A percentile compares a stretch with the other conserved stretches of the same genome.
These are phyloP conservation scores for Ceratoteleas bidentatus DNA, from an alignment of 1,140 invertebrate species.

Conservation along the genomic window DNA sequence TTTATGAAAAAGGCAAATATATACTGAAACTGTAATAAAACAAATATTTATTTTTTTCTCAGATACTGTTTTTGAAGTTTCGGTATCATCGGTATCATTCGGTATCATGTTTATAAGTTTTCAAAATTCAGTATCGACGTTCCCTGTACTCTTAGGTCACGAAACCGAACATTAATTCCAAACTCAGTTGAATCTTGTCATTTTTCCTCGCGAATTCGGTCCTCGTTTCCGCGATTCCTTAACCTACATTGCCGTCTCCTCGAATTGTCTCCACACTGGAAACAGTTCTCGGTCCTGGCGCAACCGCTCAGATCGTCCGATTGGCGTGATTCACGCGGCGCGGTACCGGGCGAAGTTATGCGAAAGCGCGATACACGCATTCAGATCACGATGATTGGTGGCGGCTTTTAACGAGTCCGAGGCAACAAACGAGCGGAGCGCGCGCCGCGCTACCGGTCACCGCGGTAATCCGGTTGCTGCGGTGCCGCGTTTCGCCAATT, in stretches of 20 bases:
- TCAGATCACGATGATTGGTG: slow-evolving; percentile 65
- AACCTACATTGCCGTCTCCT: background rate
- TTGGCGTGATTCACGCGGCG: slow-evolving; percentile 61
- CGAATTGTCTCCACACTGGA: slow-evolving; percentile 31
- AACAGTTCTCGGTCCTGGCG: slow-evolving; percentile 34
- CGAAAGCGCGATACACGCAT: slow-evolving; percentile 60
- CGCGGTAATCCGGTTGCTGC: slow-evolving; percentile 58
- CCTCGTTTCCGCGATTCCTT: background rate
- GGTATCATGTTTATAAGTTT: too few relatives aligned
- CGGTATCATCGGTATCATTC: too few relatives aligned
- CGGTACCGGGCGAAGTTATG: slow-evolving; percentile 63
- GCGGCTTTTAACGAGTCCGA: slow-evolving; percentile 60
- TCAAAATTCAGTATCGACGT: too few relatives aligned
- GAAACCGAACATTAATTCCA: background rate
- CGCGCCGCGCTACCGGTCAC: slow-evolving; percentile 58
- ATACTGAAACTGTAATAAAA: too few relatives aligned
- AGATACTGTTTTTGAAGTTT: too few relatives aligned
- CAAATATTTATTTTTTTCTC: too few relatives aligned
- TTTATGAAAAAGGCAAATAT: too few relatives aligned
- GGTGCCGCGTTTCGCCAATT: slow-evolving; percentile 59
- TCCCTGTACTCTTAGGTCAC: too few relatives aligned
- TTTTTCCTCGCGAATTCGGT: too few relatives aligned
- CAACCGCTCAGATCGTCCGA: slow-evolving; percentile 51
- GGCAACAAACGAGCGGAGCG: slow-evolving; percentile 61
- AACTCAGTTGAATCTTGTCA: too few relatives aligned